Evolutionary conservation across 2,113 vertebrate genomes (phyloP).

Genomic region (Bufo bufo): DNA sequence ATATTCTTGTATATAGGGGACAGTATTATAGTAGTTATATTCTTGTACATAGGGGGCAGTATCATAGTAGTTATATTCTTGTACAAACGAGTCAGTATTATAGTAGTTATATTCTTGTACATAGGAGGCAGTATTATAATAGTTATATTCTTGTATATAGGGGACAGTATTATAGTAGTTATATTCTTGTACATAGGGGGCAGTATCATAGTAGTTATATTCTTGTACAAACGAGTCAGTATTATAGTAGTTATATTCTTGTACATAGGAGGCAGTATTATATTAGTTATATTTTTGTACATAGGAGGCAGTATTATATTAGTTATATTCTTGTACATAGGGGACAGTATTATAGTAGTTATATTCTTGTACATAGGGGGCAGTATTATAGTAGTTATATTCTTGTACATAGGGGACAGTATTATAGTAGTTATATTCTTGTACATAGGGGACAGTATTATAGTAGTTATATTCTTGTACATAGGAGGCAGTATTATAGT

Average conservation of each 20-base stretch:
- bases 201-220: too few relatives aligned
- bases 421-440: too few relatives aligned
- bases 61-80: constrained; percentile 5
- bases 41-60: neutral
- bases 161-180: too few relatives aligned
- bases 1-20: neutral
- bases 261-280: neutral
- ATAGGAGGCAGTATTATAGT: too few relatives aligned
- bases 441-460: too few relatives aligned
- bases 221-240: too few relatives aligned
- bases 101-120: too few relatives aligned
- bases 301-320: constrained; percentile 6
- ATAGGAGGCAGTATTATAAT: too few relatives aligned
- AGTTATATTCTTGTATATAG: too few relatives aligned
- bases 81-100: neutral
- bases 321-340: constrained; percentile 1
- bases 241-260: too few relatives aligned
- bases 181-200: too few relatives aligned
- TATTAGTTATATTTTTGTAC: neutral
- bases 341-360: neutral
- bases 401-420: neutral
- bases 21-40: constrained; percentile 4
- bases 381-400: constrained; percentile 11
- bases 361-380: neutral
- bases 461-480: too few relatives aligned